These are phyloP conservation scores for Gallinago stenura DNA, from an alignment of 2,797 vertebrate genomes.

Conservation along the genomic window DNA sequence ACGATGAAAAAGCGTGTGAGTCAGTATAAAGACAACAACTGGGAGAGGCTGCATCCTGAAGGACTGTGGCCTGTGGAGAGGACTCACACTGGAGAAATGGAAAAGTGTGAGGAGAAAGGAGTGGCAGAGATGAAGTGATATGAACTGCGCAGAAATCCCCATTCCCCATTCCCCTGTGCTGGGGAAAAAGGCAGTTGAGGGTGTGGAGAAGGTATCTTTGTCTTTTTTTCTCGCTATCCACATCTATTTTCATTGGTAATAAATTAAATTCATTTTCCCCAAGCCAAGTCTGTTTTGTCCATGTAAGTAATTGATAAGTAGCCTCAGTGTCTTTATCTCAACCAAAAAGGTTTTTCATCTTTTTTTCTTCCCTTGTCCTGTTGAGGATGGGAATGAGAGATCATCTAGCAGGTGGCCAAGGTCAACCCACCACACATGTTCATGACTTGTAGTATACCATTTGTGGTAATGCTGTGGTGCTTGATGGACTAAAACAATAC, in stretches of 20 bases:
- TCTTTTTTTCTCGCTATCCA: not conserved
- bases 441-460: not conserved
- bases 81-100: not conserved
- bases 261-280: not conserved
- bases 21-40: not conserved
- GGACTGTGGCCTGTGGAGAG: not conserved
- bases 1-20: not conserved
- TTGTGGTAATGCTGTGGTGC: not conserved
- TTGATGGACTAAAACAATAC: not conserved
- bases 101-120: not conserved
- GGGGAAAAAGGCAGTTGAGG: not conserved
- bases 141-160: not conserved
- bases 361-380: not conserved
- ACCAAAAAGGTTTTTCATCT: not conserved
- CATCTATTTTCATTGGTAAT: not conserved
- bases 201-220: fast-evolving
- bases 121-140: not conserved
- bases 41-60: not conserved
- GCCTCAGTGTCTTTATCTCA: not conserved
- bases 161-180: not conserved
- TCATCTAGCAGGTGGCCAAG: not conserved
- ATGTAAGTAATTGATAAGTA: not conserved
- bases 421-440: not conserved
- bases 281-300: not conserved
- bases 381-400: not conserved